Base-by-base conservation (phyloP, 2,797 vertebrate genomes). In the Trachops cirrhosus region DNA sequence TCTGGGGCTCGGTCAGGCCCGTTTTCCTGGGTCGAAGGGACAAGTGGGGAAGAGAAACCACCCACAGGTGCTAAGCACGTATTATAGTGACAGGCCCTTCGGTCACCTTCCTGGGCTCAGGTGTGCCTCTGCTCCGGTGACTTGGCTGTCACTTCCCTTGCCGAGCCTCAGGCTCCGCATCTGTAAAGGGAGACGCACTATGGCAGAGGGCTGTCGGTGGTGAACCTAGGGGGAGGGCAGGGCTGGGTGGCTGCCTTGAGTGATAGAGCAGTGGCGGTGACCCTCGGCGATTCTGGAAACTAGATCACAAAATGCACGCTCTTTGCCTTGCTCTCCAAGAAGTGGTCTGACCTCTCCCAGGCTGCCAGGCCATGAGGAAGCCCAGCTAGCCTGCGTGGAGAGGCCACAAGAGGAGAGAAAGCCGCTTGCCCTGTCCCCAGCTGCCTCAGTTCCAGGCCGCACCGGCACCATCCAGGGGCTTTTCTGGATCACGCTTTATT, bases 401-500 rank as follows among this genome's bases (percentile, higher is more conserved):
- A 50, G 37, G 37, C 37, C 91, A 68, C 70, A 14, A 1, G 2
- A 11, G 41, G 79, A 9, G 59, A 39, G 57, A 21, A 11, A n/a
- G 71, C 41, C 9, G 79, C 29, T 50, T 18, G 34, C 39, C 15
- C 3, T 5, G 54, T 15, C 26, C 26, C 78, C 24, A 2, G 46
- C 12, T 54, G 46, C 68, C 54, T 52, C 18, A 46, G 57, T 39
- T 41, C 37, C 46, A 2, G 1, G 24, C 12, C 21, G 26, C 21
- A 32, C 24, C 19, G 26, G 78, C n/a, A 46, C 48, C 26, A 1
- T n/a, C n/a, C n/a, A 62, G 50, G 86, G 85, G 5, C 75, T 93
- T 67, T 70, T 29, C n/a, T 44, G 77, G 62, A 78, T 90, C 95
- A 18, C 64, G 12, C 87, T 86, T 77, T 84, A 68, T 46, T 70